Conservation (phyloP, 2,888 invertebrate species). For the Ennomos fuscantarius region DNA sequence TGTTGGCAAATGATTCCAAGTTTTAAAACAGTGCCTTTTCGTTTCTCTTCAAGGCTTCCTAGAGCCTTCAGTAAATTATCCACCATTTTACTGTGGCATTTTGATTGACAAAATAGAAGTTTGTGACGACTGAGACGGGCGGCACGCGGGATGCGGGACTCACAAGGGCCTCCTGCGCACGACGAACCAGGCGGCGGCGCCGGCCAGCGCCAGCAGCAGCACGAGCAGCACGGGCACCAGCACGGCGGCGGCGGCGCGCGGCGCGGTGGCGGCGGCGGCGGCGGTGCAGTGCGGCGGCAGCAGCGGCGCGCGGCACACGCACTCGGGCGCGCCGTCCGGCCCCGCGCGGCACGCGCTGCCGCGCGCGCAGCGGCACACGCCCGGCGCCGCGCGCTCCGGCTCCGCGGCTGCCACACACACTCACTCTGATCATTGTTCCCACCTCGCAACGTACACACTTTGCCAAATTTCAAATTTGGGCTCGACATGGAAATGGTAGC, state of each 20-base stretch:
- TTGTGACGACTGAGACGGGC: no score
- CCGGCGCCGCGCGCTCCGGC: slow-evolving; percentile 89
- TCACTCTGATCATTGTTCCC: no score
- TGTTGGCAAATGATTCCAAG: no score
- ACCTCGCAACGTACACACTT: no score
- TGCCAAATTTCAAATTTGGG: no score
- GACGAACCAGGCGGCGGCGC: slow-evolving; percentile 92
- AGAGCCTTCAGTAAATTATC: no score
- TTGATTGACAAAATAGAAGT: no score
- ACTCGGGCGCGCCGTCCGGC: slow-evolving; percentile 84
- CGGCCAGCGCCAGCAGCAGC: slow-evolving; percentile 88
- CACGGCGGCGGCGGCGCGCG: slow-evolving; percentile 87
- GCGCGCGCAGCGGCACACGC: slow-evolving; percentile 93
- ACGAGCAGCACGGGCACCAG: slow-evolving; percentile 93
- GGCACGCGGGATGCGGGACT: slow-evolving; percentile 69
- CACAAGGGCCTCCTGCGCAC: slow-evolving; percentile 93
- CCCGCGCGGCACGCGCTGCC: slow-evolving; percentile 90
- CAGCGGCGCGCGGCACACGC: slow-evolving; percentile 87
- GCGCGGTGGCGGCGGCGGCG: slow-evolving; percentile 84
- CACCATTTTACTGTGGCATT: no score
- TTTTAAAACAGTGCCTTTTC: no score
- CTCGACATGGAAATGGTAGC: no score
- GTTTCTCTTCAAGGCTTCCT: no score
- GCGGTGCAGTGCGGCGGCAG: slow-evolving; percentile 89
- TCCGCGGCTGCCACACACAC: slow-evolving; percentile 89